Evolutionary conservation across 2,797 vertebrate genomes (phyloP).

Genomic region (Hirundo rustica): DNA sequence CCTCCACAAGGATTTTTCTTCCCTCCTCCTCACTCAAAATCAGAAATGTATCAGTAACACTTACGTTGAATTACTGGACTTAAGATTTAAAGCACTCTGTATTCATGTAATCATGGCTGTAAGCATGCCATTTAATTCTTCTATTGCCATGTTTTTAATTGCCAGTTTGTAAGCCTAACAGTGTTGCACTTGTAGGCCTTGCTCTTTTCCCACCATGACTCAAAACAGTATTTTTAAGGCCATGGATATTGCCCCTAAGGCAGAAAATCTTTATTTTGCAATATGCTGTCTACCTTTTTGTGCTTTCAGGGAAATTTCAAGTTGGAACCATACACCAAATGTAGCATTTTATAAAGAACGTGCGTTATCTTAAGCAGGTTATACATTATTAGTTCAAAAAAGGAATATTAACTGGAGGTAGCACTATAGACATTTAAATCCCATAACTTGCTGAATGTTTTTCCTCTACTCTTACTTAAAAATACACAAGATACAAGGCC

Average conservation of each 20-base stretch:
- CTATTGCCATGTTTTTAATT: background rate
- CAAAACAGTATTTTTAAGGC: background rate
- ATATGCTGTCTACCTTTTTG: background rate
- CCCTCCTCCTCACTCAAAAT: background rate
- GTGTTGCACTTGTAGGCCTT: background rate
- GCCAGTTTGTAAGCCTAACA: background rate
- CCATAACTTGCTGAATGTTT: background rate
- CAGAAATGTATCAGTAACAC: background rate
- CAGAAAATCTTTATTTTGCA: background rate
- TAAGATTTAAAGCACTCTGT: background rate
- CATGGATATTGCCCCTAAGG: background rate
- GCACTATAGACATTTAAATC: background rate
- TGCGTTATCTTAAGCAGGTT: background rate
- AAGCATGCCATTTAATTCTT: background rate
- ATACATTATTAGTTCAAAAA: background rate
- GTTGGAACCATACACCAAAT: background rate
- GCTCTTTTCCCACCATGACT: background rate
- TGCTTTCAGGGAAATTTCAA: background rate
- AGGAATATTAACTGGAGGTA: background rate
- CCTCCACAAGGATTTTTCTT: background rate
- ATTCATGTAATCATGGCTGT: background rate
- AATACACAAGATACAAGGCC: background rate
- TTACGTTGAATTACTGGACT: background rate
- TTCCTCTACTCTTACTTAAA: background rate
- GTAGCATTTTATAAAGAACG: background rate